Conservation (phyloP, 2,113 vertebrate species). For the Cyanoderma ruficeps region DNA sequence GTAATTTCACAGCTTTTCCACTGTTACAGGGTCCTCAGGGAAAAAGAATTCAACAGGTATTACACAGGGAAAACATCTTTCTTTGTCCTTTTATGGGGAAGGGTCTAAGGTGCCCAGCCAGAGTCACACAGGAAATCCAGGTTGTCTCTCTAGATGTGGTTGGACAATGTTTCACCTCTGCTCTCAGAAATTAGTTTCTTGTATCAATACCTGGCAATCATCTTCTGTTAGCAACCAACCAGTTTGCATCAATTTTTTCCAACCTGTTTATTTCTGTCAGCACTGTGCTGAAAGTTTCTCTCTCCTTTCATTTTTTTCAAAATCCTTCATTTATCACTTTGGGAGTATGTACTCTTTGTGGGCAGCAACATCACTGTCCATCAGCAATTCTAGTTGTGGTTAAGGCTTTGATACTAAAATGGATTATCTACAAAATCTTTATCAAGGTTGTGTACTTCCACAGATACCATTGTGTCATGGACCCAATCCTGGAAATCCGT, state of each 20-base stretch:
- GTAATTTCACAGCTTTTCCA: neutral
- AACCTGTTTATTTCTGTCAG: neutral
- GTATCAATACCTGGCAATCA: neutral
- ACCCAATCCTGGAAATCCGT: neutral
- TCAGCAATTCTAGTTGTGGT: neutral
- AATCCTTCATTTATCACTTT: neutral
- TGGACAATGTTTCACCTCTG: neutral
- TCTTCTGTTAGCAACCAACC: neutral
- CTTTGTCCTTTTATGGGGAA: neutral
- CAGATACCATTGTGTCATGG: accelerated
- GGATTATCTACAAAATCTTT: neutral
- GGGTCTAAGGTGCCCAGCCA: neutral
- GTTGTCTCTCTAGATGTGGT: accelerated
- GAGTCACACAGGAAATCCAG: neutral
- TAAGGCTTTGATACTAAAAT: neutral
- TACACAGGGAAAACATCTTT: neutral
- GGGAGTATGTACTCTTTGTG: neutral
- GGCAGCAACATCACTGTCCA: neutral
- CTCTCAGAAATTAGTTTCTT: neutral
- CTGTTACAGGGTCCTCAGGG: neutral
- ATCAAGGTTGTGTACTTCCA: neutral
- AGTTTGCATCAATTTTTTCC: neutral
- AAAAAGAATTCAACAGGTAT: neutral
- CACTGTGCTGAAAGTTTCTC: neutral
- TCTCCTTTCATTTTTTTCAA: neutral